Conservation (phyloP, 1,140 invertebrate species). For the Drosophila tsacasi region DNA sequence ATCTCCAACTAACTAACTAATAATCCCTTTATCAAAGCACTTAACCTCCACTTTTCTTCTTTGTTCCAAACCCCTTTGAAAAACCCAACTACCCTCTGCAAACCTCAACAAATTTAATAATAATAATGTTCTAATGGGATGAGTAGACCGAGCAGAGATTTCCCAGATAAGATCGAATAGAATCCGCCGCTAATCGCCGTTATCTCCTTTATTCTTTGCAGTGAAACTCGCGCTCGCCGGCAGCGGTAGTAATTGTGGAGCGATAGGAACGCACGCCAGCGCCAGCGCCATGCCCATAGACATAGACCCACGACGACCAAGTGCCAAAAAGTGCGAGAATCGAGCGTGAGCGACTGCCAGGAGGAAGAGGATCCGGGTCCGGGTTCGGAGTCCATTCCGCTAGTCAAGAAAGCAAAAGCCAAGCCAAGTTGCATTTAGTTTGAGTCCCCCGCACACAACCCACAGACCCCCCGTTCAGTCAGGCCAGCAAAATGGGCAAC, state of each 20-base stretch:
- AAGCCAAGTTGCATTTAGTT: conserved; percentile 68
- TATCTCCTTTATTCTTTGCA: conserved; percentile 36
- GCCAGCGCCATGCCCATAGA: conserved; percentile 68
- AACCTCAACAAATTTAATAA: neutral
- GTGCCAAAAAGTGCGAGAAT: conserved; percentile 72
- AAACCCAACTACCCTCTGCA: neutral
- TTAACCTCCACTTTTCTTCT: no score
- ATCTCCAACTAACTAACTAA: neutral
- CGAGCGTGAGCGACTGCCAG: conserved; percentile 60
- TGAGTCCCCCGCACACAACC: conserved; percentile 8
- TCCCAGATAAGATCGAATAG: conserved; percentile 38
- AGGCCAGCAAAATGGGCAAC: conserved; percentile 88
- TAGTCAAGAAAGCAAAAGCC: conserved; percentile 49
- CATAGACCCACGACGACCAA: conserved; percentile 59
- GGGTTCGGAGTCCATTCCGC: conserved; percentile 47
- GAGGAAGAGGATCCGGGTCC: conserved; percentile 11
- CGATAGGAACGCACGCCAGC: conserved; percentile 58
- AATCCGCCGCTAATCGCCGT: conserved; percentile 36
- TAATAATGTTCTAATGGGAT: conserved; percentile 26
- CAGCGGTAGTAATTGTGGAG: conserved; percentile 63
- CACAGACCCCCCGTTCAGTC: neutral
- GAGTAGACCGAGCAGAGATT: conserved; percentile 26
- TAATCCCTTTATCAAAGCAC: neutral
- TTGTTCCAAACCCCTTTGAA: neutral
- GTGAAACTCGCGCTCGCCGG: conserved; percentile 21